A percentile compares a stretch with the other conserved stretches of the same genome.
Evolutionary conservation across 1,140 invertebrate genomes (phyloP).

Genomic region (Drosophila albomicans): DNA sequence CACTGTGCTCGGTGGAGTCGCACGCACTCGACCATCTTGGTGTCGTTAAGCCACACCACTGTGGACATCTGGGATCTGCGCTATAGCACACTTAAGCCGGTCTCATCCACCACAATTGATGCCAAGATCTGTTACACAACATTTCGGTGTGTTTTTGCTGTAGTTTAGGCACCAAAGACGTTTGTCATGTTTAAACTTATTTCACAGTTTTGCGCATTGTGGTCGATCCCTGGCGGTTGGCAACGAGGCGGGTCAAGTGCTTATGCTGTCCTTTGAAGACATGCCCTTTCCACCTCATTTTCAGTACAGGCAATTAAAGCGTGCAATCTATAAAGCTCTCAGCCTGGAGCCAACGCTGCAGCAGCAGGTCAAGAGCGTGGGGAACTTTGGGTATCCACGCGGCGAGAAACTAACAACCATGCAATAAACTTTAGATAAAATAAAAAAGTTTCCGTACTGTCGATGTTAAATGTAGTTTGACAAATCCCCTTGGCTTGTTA

Average conservation of each 20-base stretch:
- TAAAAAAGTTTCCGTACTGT: background rate
- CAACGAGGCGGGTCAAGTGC: slow-evolving; percentile 88
- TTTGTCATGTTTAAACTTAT: background rate
- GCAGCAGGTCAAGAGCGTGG: slow-evolving; percentile 87
- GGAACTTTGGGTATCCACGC: slow-evolving; percentile 75
- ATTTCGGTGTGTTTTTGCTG: slow-evolving; percentile 57
- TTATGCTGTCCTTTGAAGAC: slow-evolving; percentile 88
- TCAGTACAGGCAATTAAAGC: slow-evolving; percentile 87
- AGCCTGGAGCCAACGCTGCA: slow-evolving; percentile 87
- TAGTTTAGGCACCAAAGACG: background rate
- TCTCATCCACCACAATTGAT: slow-evolving; percentile 85
- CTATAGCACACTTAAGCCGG: slow-evolving; percentile 88
- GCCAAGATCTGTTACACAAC: slow-evolving; percentile 80
- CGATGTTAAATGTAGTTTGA: background rate
- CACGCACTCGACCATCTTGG: slow-evolving; percentile 92
- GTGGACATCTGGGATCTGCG: slow-evolving; percentile 91
- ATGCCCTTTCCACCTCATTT: slow-evolving; percentile 89
- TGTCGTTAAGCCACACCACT: slow-evolving; percentile 89
- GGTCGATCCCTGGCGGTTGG: slow-evolving; percentile 89
- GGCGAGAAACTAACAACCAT: slow-evolving; percentile 41
- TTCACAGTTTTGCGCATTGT: slow-evolving; percentile 86
- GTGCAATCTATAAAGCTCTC: slow-evolving; percentile 87
- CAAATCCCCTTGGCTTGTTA: slow-evolving; percentile 5
- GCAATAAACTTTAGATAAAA: slow-evolving; percentile 17
- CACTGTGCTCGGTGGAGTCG: slow-evolving; percentile 92